Evolutionary conservation across 1,140 invertebrate genomes (phyloP).

Genomic region (Paralvinella palmiformis): DNA sequence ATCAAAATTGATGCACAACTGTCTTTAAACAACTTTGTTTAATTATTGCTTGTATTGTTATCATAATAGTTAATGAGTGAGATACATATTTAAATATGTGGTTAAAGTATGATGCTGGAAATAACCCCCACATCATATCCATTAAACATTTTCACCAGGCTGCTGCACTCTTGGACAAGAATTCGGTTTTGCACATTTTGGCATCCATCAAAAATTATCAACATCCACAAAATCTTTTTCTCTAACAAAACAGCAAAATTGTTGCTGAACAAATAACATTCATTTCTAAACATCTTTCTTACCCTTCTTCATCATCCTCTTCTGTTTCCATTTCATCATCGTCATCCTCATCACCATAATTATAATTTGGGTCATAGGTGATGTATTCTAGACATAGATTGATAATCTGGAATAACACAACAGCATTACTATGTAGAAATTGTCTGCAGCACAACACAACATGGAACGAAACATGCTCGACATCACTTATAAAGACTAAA

Average conservation of each 20-base stretch:
- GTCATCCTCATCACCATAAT: slow-evolving; percentile 78
- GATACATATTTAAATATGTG: no score
- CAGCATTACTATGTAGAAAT: slow-evolving; percentile 12
- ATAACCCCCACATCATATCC: no score
- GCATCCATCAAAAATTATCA: not conserved
- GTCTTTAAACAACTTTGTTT: no score
- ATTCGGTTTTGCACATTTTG: not conserved
- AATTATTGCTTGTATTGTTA: no score
- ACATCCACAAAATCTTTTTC: not conserved
- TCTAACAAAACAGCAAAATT: not conserved
- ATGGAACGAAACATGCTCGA: no score
- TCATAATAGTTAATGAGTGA: no score
- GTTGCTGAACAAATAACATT: not conserved
- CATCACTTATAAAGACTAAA: no score
- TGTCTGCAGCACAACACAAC: no score
- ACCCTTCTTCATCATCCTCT: slow-evolving; percentile 61
- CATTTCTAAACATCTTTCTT: slow-evolving; percentile 27
- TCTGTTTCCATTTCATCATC: slow-evolving; percentile 63
- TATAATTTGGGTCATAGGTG: slow-evolving; percentile 98
- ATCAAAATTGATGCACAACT: no score
- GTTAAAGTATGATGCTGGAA: no score
- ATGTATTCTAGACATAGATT: slow-evolving; percentile 85
- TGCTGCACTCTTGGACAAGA: no score
- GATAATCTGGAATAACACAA: slow-evolving; percentile 61
- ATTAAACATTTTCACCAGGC: no score